Evolutionary conservation across 2,113 vertebrate genomes (phyloP).

Genomic region (Chascanopsetta lugubris): DNA sequence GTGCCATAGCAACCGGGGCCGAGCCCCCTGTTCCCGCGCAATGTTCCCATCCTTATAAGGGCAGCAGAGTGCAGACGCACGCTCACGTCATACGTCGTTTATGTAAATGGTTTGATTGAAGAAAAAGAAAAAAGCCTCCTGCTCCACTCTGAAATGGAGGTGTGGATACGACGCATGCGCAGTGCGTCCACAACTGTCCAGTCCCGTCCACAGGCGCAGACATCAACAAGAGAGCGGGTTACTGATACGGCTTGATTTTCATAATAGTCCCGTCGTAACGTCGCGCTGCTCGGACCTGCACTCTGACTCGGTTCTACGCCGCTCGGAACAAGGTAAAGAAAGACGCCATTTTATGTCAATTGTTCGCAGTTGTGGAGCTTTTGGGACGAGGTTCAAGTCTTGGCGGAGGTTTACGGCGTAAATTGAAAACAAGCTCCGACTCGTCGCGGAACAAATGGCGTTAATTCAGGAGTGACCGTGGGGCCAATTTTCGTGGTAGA

Average conservation of each 20-base stretch:
- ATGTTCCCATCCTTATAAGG: constrained; percentile 88
- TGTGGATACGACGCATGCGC: constrained; percentile 85
- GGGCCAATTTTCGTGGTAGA: no score
- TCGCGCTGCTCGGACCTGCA: constrained; percentile 34
- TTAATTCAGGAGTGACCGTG: constrained; percentile 7
- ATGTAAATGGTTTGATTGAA: constrained; percentile 85
- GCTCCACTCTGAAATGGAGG: constrained; percentile 80
- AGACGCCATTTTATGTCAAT: not conserved
- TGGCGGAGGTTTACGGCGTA: constrained; percentile 12
- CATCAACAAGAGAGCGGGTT: constrained; percentile 78
- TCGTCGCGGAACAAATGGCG: constrained; percentile 60
- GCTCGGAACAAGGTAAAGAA: constrained; percentile 63
- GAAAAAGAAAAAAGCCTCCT: constrained; percentile 79
- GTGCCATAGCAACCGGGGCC: constrained; percentile 81
- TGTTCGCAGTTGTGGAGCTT: not conserved
- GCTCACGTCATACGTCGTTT: constrained; percentile 78
- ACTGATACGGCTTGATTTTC: constrained; percentile 66
- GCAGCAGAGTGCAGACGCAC: constrained; percentile 82
- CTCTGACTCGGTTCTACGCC: constrained; percentile 30
- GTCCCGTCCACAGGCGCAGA: constrained; percentile 76
- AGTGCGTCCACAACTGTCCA: constrained; percentile 71
- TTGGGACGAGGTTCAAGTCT: constrained; percentile 18
- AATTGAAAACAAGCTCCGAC: constrained; percentile 63
- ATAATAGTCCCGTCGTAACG: constrained; percentile 51
- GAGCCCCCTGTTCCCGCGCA: constrained; percentile 86